Conservation (phyloP, 2,113 vertebrate genomes). For the Heptranchias perlo region DNA sequence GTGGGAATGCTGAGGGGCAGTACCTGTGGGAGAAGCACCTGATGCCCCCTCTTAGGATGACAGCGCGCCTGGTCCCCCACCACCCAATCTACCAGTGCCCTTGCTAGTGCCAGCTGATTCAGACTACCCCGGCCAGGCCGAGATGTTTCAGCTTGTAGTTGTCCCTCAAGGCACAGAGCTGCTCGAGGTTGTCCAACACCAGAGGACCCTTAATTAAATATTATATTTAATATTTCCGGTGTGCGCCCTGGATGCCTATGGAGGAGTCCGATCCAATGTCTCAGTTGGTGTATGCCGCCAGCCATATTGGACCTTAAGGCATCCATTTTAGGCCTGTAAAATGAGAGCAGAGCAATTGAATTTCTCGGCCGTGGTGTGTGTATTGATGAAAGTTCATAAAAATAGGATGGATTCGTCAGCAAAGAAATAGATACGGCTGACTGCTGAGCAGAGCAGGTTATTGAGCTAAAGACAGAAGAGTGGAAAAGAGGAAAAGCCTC, state of each 20-base stretch:
- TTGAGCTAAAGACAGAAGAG: neutral
- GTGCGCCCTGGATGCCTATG: neutral
- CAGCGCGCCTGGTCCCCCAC: too few species aligned
- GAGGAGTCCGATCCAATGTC: neutral
- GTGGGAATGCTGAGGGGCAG: too few species aligned
- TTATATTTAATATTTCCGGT: neutral
- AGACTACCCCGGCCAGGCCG: too few species aligned
- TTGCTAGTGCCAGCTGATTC: too few species aligned
- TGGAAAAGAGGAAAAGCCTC: neutral
- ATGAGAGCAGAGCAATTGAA: neutral
- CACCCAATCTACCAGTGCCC: too few species aligned
- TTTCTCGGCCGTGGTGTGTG: too few species aligned
- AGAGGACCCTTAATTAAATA: neutral
- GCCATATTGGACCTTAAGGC: neutral
- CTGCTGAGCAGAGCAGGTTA: neutral
- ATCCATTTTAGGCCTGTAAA: neutral
- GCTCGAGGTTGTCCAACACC: neutral
- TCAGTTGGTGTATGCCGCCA: neutral
- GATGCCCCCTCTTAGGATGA: too few species aligned
- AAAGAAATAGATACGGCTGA: neutral
- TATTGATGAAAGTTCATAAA: too few species aligned
- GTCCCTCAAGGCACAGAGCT: neutral
- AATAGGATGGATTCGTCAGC: neutral
- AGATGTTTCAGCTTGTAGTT: too few species aligned
- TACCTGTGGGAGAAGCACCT: too few species aligned